Base-by-base conservation (phyloP, 2,113 vertebrate species). In the Calidris pugnax region DNA sequence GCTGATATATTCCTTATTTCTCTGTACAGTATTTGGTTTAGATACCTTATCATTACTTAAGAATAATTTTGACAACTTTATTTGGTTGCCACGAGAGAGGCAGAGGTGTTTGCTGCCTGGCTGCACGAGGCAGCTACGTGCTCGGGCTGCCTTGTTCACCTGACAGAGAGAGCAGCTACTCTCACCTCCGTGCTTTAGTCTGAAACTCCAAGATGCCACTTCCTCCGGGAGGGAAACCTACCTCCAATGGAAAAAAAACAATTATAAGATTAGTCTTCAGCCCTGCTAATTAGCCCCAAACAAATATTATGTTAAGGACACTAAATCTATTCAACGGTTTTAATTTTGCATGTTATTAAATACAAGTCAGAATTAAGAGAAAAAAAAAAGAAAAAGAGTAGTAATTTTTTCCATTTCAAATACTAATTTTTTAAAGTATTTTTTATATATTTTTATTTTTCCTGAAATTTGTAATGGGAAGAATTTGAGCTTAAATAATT, bases 191-290 rank as follows among this genome's bases (percentile, higher is more conserved):
- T 91, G 82, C 94, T 97, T 94, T 85, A 84, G 75, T 89, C 95
- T 97, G 96, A 95, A 98, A 93, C 93, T 96, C 84, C 74, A 93
- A 96, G 95, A 96, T 97, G 77, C 92, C 96, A 95, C 89, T 97
- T 98, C 43, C 79, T 97, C 85, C 57, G 6, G 83, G 95, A 98
- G 95, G 80, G 90, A 98, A 97, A 97, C 92, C 96, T 98, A 96
- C 97, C 97, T 98, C 95, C 97, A 96, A 96, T 97, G 97, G 97
- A 98, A 97, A 97, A 97, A 97, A 97, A 97, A 96, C 83, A 97
- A 82, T 97, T 97, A 95, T 98, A 97, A 96, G 96, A 97, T 97
- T 97, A 96, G 94, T 96, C 90, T 96, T 98, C 93, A 97, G 93
- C 91, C 91, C 4, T 95, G 93, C 89, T 97, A 96, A 97, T 97